Conservation (phyloP, 2,797 vertebrate species). For the Buphagus erythrorhynchus region DNA sequence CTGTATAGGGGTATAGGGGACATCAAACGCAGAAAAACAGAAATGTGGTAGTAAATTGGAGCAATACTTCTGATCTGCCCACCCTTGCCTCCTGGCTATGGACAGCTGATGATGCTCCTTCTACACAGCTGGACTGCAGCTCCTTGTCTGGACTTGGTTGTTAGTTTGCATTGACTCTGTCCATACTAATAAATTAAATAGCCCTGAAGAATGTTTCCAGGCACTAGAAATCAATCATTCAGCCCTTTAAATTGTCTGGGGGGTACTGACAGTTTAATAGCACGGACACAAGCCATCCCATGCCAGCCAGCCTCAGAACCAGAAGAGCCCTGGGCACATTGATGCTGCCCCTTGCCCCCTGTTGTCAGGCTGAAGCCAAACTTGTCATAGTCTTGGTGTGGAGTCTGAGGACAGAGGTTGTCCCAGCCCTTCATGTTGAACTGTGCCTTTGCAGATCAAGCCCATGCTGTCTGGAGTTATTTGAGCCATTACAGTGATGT, state of each 20-base stretch:
- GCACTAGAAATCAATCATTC: constrained; percentile 39
- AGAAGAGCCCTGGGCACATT: not conserved
- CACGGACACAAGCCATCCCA: not conserved
- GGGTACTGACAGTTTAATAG: not conserved
- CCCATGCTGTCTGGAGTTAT: not conserved
- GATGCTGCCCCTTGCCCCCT: not conserved
- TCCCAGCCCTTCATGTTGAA: not conserved
- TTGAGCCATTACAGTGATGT: not conserved
- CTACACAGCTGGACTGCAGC: not conserved
- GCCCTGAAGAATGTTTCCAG: constrained; percentile 37
- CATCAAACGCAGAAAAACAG: not conserved
- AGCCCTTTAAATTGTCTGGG: not conserved
- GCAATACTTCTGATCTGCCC: not conserved
- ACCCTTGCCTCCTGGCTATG: not conserved
- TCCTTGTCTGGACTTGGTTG: not conserved
- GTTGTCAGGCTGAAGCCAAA: not conserved
- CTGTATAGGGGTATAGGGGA: not conserved
- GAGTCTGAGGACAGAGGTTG: not conserved
- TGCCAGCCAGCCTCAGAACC: not conserved
- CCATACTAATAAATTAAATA: constrained; percentile 20
- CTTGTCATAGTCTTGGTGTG: not conserved
- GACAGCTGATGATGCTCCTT: not conserved
- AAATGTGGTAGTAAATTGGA: not conserved
- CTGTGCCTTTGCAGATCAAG: not conserved
- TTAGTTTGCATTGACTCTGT: constrained; percentile 7